Evolutionary conservation across 2,888 invertebrate genomes (phyloP).

Genomic region (Stomorhina lunata): DNA sequence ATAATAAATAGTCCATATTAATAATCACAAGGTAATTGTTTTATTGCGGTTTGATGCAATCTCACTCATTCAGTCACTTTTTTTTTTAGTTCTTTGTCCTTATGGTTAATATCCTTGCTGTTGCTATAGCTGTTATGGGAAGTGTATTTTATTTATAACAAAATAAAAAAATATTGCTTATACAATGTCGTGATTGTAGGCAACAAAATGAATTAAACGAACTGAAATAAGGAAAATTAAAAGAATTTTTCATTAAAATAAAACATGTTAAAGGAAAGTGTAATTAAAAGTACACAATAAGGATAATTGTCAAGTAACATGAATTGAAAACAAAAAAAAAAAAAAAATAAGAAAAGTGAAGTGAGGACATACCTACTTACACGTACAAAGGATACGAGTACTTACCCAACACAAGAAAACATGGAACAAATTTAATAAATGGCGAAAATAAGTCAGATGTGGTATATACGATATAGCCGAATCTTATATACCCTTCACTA

Average conservation of each 20-base stretch:
- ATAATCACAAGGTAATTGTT: constrained; percentile 61
- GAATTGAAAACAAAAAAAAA: constrained; percentile 2
- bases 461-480: too few species aligned
- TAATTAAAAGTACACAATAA: constrained; percentile 47
- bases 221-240: neutral
- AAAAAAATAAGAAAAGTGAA: neutral
- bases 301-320: constrained; percentile 48
- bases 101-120: constrained; percentile 14
- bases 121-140: neutral
- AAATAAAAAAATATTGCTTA: constrained; percentile 8
- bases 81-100: neutral
- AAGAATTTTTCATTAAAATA: constrained; percentile 25
- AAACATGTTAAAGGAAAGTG: constrained; percentile 31
- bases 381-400: too few species aligned
- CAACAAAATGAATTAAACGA: too few species aligned
- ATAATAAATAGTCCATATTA: constrained; percentile 17
- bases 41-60: constrained; percentile 60
- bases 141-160: constrained; percentile 15
- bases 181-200: constrained; percentile 19
- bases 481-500: too few species aligned
- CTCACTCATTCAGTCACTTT: neutral
- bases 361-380: too few species aligned
- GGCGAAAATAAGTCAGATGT: too few species aligned
- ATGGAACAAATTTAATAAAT: too few species aligned
- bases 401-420: too few species aligned